These are phyloP conservation scores for Aphidius gifuensis DNA, from an alignment of 1,140 invertebrate species.

Conservation along the genomic window DNA sequence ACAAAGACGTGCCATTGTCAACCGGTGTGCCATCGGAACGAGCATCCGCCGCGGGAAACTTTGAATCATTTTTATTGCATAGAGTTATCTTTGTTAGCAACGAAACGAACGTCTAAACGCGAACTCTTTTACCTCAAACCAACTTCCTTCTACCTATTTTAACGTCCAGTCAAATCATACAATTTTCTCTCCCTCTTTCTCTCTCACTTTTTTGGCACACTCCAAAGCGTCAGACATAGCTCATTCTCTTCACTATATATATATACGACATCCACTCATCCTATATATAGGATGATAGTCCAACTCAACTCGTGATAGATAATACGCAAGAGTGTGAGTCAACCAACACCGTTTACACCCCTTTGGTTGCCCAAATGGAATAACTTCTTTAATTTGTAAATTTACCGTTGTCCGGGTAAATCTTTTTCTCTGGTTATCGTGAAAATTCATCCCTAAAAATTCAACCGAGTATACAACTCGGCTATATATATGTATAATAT, in stretches of 20 bases:
- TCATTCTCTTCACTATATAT: conserved; percentile 31
- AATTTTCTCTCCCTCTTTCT: conserved; percentile 20
- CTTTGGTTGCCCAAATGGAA: conserved; percentile 57
- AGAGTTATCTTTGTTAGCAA: conserved; percentile 58
- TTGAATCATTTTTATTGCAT: conserved; percentile 60
- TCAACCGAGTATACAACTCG: background rate
- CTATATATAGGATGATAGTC: no score
- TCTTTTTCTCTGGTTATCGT: conserved; percentile 29
- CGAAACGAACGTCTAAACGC: conserved; percentile 55
- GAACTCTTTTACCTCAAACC: conserved; percentile 27
- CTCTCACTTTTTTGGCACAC: conserved; percentile 19
- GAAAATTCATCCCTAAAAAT: conserved; percentile 11
- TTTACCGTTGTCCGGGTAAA: conserved; percentile 43
- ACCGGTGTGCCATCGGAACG: conserved; percentile 56
- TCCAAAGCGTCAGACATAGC: conserved; percentile 20
- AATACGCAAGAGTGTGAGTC: conserved; percentile 50
- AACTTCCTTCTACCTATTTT: conserved; percentile 18
- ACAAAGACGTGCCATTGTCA: conserved; percentile 57
- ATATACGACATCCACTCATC: no score
- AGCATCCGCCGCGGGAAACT: conserved; percentile 57
- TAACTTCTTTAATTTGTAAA: conserved; percentile 58
- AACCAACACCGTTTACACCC: conserved; percentile 49
- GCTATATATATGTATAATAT: no score
- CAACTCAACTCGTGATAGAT: conserved; percentile 36
- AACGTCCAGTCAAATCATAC: conserved; percentile 17